Evolutionary conservation across 2,797 vertebrate species (phyloP), one percentile per base, ranked within the genome.

Genomic region (Toxotes lorentzi): DNA sequence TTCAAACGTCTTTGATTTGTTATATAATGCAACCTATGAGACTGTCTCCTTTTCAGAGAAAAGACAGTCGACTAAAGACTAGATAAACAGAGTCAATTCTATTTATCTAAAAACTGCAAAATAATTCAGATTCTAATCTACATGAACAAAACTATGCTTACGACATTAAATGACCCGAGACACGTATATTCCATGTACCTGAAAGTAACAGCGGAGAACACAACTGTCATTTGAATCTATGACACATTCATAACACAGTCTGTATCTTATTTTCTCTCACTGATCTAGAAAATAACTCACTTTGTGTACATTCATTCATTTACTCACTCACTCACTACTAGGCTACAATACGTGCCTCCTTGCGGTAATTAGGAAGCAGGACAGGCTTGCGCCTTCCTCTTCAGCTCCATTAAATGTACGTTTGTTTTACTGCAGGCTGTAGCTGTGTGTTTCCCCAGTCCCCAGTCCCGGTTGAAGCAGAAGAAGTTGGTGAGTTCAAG

Each of bases 91-190:
- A n/a, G n/a, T n/a, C n/a, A n/a, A n/a, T n/a, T n/a, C n/a, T n/a
- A n/a, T n/a, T n/a, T n/a, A n/a, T n/a, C n/a, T n/a, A n/a, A 67
- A 62, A 7, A 62, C 21, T 63, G 23, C 32, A 45, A 2, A 65
- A 40, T 27, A 35, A 61, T 79, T n/a, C n/a, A n/a, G n/a, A n/a
- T n/a, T 58, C 50, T 60, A 51, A 58, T 59, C 41, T 10, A 50
- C 35, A 60, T 67, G 9, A 63, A 62, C 10, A 48, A 63, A 80
- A 61, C 56, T 50, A 32, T 43, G n/a, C 4, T 32, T 1, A 41
- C 35, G 47, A 61, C 19, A 63, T 30, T 34, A 56, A 62, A 57
- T 61, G n/a, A 70, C 40, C 27, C 4, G 8, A 64, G 16, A 76
- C 27, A 34, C 0, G 0, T 24, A 30, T 3, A 69, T 27, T 48